These are phyloP conservation scores for Ladona fulva DNA, from an alignment of 1,140 invertebrate species.

Conservation along the genomic window DNA sequence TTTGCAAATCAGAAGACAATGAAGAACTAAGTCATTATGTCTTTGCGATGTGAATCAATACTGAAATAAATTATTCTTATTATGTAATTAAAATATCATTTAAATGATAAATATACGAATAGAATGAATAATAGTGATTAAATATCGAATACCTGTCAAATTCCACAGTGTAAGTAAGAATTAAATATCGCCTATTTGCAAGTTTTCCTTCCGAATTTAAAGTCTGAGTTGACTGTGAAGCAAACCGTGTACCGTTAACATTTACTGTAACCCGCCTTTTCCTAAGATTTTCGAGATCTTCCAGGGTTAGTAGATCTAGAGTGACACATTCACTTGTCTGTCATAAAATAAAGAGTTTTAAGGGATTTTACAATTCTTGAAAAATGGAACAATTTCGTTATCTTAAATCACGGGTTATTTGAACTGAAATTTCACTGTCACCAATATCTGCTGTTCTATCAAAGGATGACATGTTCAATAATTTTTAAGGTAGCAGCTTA, in stretches of 20 bases:
- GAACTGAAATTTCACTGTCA: neutral
- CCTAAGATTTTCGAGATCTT: conserved; percentile 34
- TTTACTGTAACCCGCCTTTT: conserved; percentile 24
- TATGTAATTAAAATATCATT: too few relatives aligned
- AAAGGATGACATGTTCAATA: neutral
- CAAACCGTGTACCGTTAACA: conserved; percentile 14
- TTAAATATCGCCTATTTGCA: conserved; percentile 35
- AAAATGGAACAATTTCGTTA: neutral
- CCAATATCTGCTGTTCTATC: neutral
- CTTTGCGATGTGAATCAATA: too few relatives aligned
- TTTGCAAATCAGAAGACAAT: too few relatives aligned
- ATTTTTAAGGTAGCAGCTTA: neutral
- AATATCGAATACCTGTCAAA: conserved; percentile 34
- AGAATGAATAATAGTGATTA: too few relatives aligned
- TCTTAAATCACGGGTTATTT: neutral
- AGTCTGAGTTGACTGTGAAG: neutral
- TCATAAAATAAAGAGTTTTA: conserved; percentile 10
- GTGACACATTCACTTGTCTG: conserved; percentile 37
- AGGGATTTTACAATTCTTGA: neutral
- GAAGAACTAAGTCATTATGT: too few relatives aligned
- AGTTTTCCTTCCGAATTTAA: conserved; percentile 19
- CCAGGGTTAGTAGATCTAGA: conserved; percentile 35
- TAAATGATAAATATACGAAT: too few relatives aligned
- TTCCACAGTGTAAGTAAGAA: conserved; percentile 38
- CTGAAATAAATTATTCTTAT: too few relatives aligned